Conservation (phyloP, 2,113 vertebrate genomes). For the Pelobates fuscus region DNA sequence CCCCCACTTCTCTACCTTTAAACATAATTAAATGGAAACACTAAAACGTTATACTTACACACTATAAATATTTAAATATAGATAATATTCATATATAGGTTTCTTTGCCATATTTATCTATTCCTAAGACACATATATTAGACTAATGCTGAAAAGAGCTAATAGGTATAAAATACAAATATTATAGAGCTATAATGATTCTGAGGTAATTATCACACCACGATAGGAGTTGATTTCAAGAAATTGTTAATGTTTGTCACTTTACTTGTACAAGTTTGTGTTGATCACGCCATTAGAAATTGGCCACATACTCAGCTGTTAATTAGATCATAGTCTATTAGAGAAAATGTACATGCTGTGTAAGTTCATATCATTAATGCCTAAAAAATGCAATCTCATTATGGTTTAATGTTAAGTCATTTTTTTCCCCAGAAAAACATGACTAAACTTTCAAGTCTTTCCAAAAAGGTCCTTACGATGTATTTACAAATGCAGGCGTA, state of each 20-base stretch:
- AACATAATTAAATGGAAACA: no score
- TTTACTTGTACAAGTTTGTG: constrained; percentile 49
- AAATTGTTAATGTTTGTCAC: constrained; percentile 47
- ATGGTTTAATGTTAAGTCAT: constrained; percentile 47
- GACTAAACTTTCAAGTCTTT: constrained; percentile 15
- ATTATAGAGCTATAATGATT: constrained; percentile 39
- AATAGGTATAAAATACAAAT: constrained; percentile 24
- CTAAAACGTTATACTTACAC: no score
- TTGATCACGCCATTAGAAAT: constrained; percentile 49
- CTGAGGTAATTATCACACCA: constrained; percentile 33
- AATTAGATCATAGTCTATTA: constrained; percentile 50
- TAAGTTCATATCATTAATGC: constrained; percentile 50
- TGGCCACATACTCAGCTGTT: constrained; percentile 49
- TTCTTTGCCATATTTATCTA: no score
- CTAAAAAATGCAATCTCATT: constrained; percentile 51
- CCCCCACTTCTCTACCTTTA: no score
- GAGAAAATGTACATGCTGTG: constrained; percentile 46
- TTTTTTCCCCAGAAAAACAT: constrained; percentile 39
- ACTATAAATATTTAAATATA: no score
- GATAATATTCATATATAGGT: no score
- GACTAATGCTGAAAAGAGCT: no score
- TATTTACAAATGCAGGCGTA: background rate
- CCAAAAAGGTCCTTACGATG: background rate
- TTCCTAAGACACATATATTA: no score
- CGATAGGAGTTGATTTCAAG: constrained; percentile 25